Percentiles rank a stretch among this genome's conserved stretches.
These are phyloP conservation scores for Salmo trutta DNA, from an alignment of 2,797 vertebrate genomes.

Conservation along the genomic window DNA sequence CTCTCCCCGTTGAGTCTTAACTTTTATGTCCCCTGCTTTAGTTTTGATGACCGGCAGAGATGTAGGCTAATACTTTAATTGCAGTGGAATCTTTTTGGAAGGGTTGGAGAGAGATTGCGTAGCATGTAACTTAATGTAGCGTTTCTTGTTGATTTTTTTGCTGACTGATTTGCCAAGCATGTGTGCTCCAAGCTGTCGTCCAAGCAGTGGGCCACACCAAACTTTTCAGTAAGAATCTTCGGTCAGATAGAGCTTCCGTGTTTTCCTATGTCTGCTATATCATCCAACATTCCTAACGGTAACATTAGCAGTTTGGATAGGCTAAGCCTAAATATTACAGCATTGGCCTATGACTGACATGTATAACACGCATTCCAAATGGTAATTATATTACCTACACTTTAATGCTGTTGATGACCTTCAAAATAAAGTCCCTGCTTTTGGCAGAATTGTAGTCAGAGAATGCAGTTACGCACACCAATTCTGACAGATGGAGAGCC, in stretches of 20 bases:
- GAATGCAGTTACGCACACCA: background rate
- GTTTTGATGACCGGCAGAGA: conserved; percentile 28
- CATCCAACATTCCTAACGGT: background rate
- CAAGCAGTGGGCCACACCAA: background rate
- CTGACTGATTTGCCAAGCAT: background rate
- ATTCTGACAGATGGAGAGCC: background rate
- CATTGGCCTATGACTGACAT: background rate
- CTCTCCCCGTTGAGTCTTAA: background rate
- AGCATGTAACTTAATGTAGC: background rate
- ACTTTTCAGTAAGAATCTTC: background rate
- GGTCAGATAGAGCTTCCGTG: background rate
- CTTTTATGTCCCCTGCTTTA: conserved; percentile 17
- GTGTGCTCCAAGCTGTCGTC: background rate
- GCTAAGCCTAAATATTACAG: background rate
- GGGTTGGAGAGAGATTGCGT: background rate
- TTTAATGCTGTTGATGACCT: background rate
- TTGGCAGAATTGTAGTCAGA: background rate
- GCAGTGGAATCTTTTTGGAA: background rate
- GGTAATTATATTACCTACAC: background rate
- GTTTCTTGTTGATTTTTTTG: background rate
- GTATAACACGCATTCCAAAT: background rate
- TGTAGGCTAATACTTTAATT: conserved; percentile 2
- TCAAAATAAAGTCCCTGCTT: background rate
- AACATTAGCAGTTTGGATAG: background rate
- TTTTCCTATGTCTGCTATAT: background rate